Evolutionary conservation across 2,888 invertebrate genomes (phyloP), one percentile per base, ranked within the genome.

Genomic region (Trachelus tabidus): DNA sequence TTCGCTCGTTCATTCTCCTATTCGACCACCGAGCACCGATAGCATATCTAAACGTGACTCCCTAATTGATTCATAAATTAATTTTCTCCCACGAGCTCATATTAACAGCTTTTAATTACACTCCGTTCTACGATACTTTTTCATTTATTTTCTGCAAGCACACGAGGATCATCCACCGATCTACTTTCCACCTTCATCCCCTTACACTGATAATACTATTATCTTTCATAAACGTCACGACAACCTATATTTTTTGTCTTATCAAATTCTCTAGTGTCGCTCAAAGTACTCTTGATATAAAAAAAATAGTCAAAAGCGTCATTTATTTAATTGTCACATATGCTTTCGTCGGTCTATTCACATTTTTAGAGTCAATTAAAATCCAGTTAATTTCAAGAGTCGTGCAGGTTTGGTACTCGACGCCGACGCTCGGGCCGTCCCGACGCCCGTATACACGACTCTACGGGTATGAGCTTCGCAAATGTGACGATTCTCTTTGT

Each of bases 1-100:
- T 71, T 73, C 40, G 12, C 73, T 35, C 79, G 34, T 33, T 73
- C 78, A 34, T 69, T 75, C 79, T 76, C 73, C 80, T 69, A 31
- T 33, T 31, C 75, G 37, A 33, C 77, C 56, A 76, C 69, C 69
- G 73, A 68, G 33, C 77, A 80, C 83, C 84, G 86, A 87, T 86
- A 85, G 84, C 83, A 81, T 82, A 87, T 85, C 87, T 86, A 85
- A 87, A 86, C 86, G 83, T 82, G 79, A 75, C 83, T 83, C 80
- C 81, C 85, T 89, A 88, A 90, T 90, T 89, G 88, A 89, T 89
- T 88, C 85, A 84, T 88, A 87, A 89, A 89, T 90, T 88, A 88
- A 87, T 88, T 87, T 81, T 79, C 84, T 81, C 77, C 75, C 35
- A 74, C 80, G 75, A 75, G 79, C 83, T 75, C 80, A 75, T 82